phyloP scores from a whole-genome alignment of 2,797 vertebrate species.

The Gymnoscopelus braueri region DNA sequence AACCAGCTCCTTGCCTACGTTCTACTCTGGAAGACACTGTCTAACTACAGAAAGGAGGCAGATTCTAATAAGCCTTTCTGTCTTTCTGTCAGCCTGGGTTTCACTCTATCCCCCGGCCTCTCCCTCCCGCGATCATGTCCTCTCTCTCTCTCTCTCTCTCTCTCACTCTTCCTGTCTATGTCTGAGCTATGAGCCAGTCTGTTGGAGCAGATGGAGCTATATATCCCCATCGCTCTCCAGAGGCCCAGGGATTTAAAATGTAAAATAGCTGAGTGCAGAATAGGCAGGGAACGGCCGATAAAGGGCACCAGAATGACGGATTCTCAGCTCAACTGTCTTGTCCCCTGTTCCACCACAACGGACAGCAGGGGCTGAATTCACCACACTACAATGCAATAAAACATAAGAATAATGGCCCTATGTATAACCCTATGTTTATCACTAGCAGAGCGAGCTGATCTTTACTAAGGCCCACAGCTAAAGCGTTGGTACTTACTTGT shows the following conservation, averaged over 20 bases:
- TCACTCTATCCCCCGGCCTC: conserved; percentile 45
- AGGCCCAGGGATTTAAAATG: conserved; percentile 78
- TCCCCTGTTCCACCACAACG: background rate
- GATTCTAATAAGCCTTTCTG: conserved; percentile 72
- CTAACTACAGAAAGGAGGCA: conserved; percentile 67
- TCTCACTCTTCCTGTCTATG: conserved; percentile 28
- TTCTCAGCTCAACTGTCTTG: conserved; percentile 34
- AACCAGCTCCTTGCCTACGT: conserved; percentile 51
- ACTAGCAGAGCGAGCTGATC: background rate
- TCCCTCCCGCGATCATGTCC: conserved; percentile 20
- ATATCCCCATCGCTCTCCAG: conserved; percentile 75
- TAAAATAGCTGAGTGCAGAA: conserved; percentile 71
- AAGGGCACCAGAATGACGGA: conserved; percentile 52
- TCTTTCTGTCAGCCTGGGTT: conserved; percentile 67
- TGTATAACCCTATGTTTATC: background rate
- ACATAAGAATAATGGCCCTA: conserved; percentile 10
- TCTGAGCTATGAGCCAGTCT: conserved; percentile 71
- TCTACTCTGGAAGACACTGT: conserved; percentile 48
- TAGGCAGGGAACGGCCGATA: conserved; percentile 53
- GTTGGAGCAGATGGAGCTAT: conserved; percentile 80
- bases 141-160: conserved; percentile 8
- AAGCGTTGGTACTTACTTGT: conserved; percentile 12
- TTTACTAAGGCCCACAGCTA: background rate
- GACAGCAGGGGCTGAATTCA: background rate
- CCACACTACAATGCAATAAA: conserved; percentile 27